Conservation (phyloP, 2,888 invertebrate genomes). For the Chouioia cunea region DNA sequence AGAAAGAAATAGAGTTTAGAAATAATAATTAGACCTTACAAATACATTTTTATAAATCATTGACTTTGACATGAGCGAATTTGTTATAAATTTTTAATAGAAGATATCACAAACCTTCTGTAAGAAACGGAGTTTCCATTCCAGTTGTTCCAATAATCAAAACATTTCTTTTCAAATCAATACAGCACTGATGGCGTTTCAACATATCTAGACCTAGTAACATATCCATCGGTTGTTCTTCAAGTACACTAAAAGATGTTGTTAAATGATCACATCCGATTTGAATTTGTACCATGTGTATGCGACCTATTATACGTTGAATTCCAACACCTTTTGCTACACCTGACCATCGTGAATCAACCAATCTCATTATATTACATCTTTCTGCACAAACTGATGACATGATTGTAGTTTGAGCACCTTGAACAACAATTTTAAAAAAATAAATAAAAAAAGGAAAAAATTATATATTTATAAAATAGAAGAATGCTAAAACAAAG, state of each 20-base stretch:
- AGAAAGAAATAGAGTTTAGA: no score
- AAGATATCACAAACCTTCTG: constrained; percentile 73
- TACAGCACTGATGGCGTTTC: constrained; percentile 95
- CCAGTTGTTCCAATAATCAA: constrained; percentile 95
- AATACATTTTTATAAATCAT: no score
- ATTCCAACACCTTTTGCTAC: constrained; percentile 98
- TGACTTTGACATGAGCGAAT: no score
- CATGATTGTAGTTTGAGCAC: constrained; percentile 98
- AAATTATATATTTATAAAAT: no score
- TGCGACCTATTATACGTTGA: constrained; percentile 94
- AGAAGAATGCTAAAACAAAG: no score
- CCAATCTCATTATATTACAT: constrained; percentile 91
- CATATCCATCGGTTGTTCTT: constrained; percentile 99
- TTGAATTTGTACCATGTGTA: constrained; percentile 97
- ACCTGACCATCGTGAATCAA: constrained; percentile 93
- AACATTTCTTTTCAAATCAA: constrained; percentile 90
- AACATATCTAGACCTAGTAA: constrained; percentile 97
- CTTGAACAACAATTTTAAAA: constrained; percentile 83
- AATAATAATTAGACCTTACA: no score
- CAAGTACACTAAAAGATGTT: constrained; percentile 95
- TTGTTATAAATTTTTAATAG: not conserved
- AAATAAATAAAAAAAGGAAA: no score
- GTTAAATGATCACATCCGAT: constrained; percentile 94
- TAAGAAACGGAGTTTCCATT: constrained; percentile 89
- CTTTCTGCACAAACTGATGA: constrained; percentile 94